These are phyloP conservation scores for Drosophila eohydei DNA, from an alignment of 2,888 invertebrate species.

Conservation along the genomic window DNA sequence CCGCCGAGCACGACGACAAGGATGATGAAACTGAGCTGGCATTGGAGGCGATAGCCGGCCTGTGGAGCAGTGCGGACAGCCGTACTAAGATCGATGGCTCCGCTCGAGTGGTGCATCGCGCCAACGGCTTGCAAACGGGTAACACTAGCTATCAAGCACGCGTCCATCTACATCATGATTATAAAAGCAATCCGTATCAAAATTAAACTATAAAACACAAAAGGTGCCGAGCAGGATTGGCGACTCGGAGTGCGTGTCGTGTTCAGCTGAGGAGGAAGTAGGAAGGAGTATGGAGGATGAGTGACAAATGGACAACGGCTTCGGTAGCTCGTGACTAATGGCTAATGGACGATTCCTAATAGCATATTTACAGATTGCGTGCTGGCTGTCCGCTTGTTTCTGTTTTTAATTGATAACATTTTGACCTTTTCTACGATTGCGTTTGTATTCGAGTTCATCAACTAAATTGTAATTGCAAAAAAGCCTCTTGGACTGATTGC, in stretches of 20 bases:
- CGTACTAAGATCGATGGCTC: conserved; percentile 83
- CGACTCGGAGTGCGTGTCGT: conserved; percentile 75
- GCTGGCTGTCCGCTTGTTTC: conserved; percentile 15
- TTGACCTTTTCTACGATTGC: conserved; percentile 44
- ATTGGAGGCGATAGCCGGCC: conserved; percentile 83
- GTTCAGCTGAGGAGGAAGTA: conserved; percentile 53
- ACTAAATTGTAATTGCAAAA: conserved; percentile 37
- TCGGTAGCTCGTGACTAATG: conserved; percentile 4
- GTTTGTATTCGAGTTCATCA: conserved; percentile 5
- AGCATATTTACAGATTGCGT: conserved; percentile 45
- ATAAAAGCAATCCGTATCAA: conserved; percentile 70
- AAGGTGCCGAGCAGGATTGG: conserved; percentile 78
- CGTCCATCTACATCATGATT: conserved; percentile 83
- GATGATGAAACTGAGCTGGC: conserved; percentile 83
- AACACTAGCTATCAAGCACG: conserved; percentile 83
- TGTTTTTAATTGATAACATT: conserved; percentile 44
- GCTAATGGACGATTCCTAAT: conserved; percentile 14
- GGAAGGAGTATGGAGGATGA: background rate
- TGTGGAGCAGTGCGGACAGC: conserved; percentile 83
- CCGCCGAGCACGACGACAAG: conserved; percentile 83
- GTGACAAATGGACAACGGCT: background rate
- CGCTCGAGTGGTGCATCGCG: conserved; percentile 82
- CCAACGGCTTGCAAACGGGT: conserved; percentile 78
- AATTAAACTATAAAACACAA: conserved; percentile 28
- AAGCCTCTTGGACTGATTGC: conserved; percentile 31